phyloP scores from a whole-genome alignment of 2,888 invertebrate genomes.

The Apotomis betuletana region DNA sequence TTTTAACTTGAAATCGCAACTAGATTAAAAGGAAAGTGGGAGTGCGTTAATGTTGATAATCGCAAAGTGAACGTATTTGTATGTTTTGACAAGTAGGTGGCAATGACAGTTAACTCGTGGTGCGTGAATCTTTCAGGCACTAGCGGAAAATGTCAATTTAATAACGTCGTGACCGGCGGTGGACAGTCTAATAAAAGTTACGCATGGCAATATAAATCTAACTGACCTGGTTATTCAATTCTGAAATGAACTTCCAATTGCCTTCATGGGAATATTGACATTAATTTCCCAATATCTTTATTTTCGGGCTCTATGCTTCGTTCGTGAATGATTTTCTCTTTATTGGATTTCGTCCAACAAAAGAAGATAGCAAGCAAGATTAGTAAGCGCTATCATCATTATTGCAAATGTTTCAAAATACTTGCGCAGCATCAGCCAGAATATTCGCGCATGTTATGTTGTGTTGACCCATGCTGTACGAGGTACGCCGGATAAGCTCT shows the following conservation, averaged over 20 bases:
- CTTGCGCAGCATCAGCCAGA: conserved; percentile 11
- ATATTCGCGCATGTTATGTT: conserved; percentile 29
- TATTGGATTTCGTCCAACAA: conserved; percentile 35
- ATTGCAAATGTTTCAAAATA: conserved; percentile 36
- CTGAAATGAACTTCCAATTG: conserved; percentile 32
- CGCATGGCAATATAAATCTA: conserved; percentile 33
- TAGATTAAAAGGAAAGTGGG: conserved; percentile 65
- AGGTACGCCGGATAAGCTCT: conserved; percentile 47
- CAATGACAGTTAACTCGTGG: conserved; percentile 52
- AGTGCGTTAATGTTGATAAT: conserved; percentile 65
- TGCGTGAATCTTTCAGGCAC: conserved; percentile 32
- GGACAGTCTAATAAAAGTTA: conserved; percentile 34
- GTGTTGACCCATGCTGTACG: conserved; percentile 26
- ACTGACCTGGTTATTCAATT: conserved; percentile 32
- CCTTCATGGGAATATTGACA: conserved; percentile 13
- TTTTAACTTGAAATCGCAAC: conserved; percentile 52
- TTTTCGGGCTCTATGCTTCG: conserved; percentile 8
- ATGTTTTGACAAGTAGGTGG: conserved; percentile 61
- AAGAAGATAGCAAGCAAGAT: conserved; percentile 30
- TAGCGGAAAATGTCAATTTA: conserved; percentile 26
- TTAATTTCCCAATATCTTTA: conserved; percentile 12
- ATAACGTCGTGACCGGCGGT: conserved; percentile 32
- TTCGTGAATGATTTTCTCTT: conserved; percentile 17
- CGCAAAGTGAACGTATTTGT: conserved; percentile 64
- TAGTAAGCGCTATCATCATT: conserved; percentile 34